Evolutionary conservation across 2,888 invertebrate genomes (phyloP).

Genomic region (Protodeltote pygarga): DNA sequence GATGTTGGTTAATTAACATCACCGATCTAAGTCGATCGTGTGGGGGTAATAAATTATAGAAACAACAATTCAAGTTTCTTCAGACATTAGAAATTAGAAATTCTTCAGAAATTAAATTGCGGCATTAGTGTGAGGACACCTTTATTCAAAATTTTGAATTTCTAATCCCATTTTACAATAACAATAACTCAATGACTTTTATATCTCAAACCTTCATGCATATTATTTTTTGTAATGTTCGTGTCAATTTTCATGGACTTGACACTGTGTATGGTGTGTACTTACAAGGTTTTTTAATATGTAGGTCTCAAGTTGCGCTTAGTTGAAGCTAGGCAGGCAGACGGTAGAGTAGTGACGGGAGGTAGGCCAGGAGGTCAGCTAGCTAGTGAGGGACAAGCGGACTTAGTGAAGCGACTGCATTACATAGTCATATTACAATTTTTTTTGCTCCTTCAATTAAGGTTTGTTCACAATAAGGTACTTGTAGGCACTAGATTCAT

Average conservation of each 20-base stretch:
- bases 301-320: conserved; percentile 84
- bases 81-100: too few species aligned
- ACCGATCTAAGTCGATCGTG: too few species aligned
- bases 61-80: too few species aligned
- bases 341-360: conserved; percentile 74
- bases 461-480: conserved; percentile 78
- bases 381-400: conserved; percentile 82
- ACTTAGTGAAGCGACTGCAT: conserved; percentile 72
- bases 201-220: conserved; percentile 2
- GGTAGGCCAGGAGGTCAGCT: conserved; percentile 76
- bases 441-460: conserved; percentile 64
- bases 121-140: conserved; percentile 24
- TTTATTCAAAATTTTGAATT: conserved; percentile 23
- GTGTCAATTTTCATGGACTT: conserved; percentile 23
- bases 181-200: conserved; percentile 3
- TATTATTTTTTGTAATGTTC: conserved; percentile 6
- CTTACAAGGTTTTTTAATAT: conserved; percentile 78
- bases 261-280: conserved; percentile 54
- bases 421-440: conserved; percentile 64
- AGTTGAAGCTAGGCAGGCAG: conserved; percentile 85
- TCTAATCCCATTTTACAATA: conserved; percentile 8
- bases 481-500: conserved; percentile 73
- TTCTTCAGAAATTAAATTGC: too few species aligned
- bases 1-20: too few species aligned
- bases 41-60: too few species aligned